These are phyloP conservation scores for Nasalis larvatus DNA, from an alignment of 2,113 vertebrate genomes.

Conservation along the genomic window DNA sequence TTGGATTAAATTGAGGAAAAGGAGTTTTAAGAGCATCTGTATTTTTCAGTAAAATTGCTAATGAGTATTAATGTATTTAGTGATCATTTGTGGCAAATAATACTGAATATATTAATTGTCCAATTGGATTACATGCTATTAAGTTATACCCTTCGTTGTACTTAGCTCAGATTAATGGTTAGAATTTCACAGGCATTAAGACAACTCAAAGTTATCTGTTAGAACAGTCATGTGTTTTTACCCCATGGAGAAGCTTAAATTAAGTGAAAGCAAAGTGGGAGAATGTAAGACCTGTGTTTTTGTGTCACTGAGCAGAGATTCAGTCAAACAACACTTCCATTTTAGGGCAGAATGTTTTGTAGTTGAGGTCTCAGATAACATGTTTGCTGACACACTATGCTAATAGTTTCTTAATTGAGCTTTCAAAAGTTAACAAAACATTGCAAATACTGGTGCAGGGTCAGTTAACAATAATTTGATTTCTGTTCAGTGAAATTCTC, in stretches of 20 bases:
- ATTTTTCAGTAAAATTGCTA: not conserved
- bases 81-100: constrained; percentile 12
- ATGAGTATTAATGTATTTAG: constrained; percentile 45
- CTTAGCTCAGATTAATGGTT: constrained; percentile 51
- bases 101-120: constrained; percentile 6
- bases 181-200: constrained; percentile 43
- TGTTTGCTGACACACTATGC: not conserved
- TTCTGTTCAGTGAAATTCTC: not conserved
- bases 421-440: not conserved
- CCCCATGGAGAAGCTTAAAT: constrained; percentile 61
- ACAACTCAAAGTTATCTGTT: not conserved
- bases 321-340: not conserved
- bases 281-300: not conserved
- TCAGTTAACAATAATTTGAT: not conserved
- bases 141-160: constrained; percentile 17
- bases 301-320: constrained; percentile 3
- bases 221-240: constrained; percentile 53
- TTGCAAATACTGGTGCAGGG: not conserved
- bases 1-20: not conserved
- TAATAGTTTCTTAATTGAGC: constrained; percentile 5
- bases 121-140: constrained; percentile 24
- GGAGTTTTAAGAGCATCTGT: not conserved
- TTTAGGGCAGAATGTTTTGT: not conserved
- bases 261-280: not conserved
- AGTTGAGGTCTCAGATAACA: not conserved